A percentile compares a stretch with the other conserved stretches of the same genome.
phyloP scores from a whole-genome alignment of 2,797 vertebrate genomes.

The Lerista edwardsae region DNA sequence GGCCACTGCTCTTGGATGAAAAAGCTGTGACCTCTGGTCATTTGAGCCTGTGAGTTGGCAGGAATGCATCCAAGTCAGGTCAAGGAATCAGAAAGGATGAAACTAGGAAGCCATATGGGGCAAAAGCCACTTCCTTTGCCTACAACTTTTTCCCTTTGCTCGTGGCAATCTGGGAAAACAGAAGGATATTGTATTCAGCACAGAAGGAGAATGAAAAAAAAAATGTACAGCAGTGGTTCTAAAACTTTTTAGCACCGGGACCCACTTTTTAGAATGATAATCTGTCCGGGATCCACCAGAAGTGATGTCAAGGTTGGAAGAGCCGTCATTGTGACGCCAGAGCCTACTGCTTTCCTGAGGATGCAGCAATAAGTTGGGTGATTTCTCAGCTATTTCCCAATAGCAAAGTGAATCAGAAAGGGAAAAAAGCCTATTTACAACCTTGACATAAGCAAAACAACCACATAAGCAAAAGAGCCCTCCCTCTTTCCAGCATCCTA shows the following conservation, averaged over 20 bases:
- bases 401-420: too few relatives aligned
- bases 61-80: conserved; percentile 63
- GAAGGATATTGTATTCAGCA: conserved; percentile 16
- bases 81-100: conserved; percentile 59
- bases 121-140: conserved; percentile 43
- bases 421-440: too few relatives aligned
- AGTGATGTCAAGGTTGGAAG: too few relatives aligned
- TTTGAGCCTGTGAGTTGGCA: conserved; percentile 37
- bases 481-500: too few relatives aligned
- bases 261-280: too few relatives aligned
- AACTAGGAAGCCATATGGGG: conserved; percentile 32
- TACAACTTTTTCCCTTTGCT: conserved; percentile 4
- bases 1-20: conserved; percentile 40
- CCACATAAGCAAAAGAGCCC: background rate
- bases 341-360: too few relatives aligned
- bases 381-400: too few relatives aligned
- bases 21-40: conserved; percentile 50
- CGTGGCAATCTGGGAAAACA: background rate
- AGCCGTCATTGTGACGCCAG: too few relatives aligned
- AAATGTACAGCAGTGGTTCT: background rate
- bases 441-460: too few relatives aligned
- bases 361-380: too few relatives aligned
- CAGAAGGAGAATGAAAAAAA: conserved; percentile 25
- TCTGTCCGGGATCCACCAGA: too few relatives aligned
- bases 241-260: too few relatives aligned